A percentile compares a stretch with the other conserved stretches of the same genome.
Evolutionary conservation across 1,140 invertebrate genomes (phyloP).

Genomic region (Chironomus striatipennis): DNA sequence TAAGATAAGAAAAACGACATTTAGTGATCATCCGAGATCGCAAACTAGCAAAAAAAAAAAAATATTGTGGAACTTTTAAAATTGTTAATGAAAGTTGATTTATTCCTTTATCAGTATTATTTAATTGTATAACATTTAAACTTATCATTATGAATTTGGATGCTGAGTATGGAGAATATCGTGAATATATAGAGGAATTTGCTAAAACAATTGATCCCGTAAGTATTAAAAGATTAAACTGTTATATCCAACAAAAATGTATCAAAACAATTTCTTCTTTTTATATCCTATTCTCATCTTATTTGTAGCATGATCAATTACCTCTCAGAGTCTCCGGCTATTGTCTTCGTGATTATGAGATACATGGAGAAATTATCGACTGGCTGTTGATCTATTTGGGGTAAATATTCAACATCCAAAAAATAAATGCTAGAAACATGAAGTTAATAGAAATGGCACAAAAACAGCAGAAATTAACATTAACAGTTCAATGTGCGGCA

Average conservation of each 20-base stretch:
- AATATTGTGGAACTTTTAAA: not conserved
- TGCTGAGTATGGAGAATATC: not conserved
- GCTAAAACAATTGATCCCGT: not conserved
- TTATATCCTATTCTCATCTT: not conserved
- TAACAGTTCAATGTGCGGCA: not conserved
- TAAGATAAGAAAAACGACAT: no score
- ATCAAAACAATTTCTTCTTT: not conserved
- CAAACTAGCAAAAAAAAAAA: not conserved
- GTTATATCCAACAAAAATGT: not conserved
- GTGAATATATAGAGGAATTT: not conserved
- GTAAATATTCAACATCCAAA: not conserved
- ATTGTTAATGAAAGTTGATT: not conserved
- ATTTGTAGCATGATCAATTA: slow-evolving; percentile 19
- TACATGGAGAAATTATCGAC: not conserved
- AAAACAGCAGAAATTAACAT: not conserved
- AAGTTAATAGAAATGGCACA: not conserved
- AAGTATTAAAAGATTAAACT: not conserved
- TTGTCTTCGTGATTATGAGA: not conserved
- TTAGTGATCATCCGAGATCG: no score
- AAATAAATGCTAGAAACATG: not conserved
- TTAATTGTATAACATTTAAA: not conserved
- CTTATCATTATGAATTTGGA: not conserved
- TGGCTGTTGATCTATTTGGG: slow-evolving; percentile 18
- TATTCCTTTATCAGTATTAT: slow-evolving; percentile 2
- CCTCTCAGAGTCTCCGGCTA: slow-evolving; percentile 19